Evolutionary conservation across 37 sponge, comb jelly and placozoan genomes (phyloP), one percentile per base, ranked within the genome.

Genomic region (Halisarca cf. caerulea): DNA sequence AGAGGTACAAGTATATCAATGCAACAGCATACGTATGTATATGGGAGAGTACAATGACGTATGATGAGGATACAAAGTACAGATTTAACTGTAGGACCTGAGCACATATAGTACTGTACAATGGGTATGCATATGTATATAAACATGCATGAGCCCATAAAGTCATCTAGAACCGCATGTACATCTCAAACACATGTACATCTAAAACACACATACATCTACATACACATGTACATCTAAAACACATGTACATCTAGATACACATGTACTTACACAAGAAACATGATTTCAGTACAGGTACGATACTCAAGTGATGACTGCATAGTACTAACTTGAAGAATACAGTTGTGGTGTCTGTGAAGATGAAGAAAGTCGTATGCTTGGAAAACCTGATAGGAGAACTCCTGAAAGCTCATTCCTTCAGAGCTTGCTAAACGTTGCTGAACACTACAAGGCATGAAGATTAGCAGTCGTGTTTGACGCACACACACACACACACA

Each of bases 341-440:
- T 59, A 80, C 93, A 92, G 86, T 80, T 66, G 80, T 88, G 43
- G 3, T 88, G 80, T 68, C 23, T 73, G 66, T 86, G 45, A 2
- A 95, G 84, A 27, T 88, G 86, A 23, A 90, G 86, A 80, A 92
- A 95, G 62, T 95, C 96, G 37, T 87, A 90, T 20, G 89, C 91
- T 79, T 95, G 96, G 47, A 95, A 88, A 11, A 82, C 44, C 14
- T 88, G 93, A 43, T 95, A 95, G 36, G 86, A 85, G 82, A 95
- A 95, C 58, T 95, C 96, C 15, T 83, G 54, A 58, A 85, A 90
- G 70, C 81, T 88, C 83, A 95, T 85, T 6, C 96, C 96, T 39
- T 91, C 87, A 0, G 82, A 68, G 36, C 69, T 7, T 6, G 34
- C 7, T 28, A 88, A 28, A 2, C 96, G 70, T 25, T 61, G 86